Base-by-base conservation (phyloP, 37 sponge, comb jelly and placozoan species). In the Chondrosia reniformis region DNA sequence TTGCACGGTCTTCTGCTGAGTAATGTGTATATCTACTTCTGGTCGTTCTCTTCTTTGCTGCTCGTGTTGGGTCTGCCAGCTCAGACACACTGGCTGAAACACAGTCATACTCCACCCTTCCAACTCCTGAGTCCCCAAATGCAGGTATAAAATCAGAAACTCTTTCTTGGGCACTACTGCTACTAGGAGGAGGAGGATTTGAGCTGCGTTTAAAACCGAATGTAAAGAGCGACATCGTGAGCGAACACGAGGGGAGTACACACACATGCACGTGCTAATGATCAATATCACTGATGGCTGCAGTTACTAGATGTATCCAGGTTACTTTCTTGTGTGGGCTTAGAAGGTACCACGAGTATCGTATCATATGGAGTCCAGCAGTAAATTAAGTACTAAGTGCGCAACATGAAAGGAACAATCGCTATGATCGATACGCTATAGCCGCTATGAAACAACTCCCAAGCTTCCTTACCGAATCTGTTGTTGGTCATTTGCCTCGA, bases 281-380 rank as follows among this genome's bases (percentile, higher is more conserved):
- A 55, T 31, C 46, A 8, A 7, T 25, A 17, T 33, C 21, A 57
- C 10, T 25, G 36, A 55, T 30, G 22, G 62, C 40, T 49, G 49
- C 33, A 33, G 45, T 30, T 54, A 13, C 34, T n/a, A 40, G 61
- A 28, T 28, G 39, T 27, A 17, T 83, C 24, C 6, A 39, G 7
- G 15, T 76, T 49, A 13, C 59, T 4, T 84, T 84, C 41, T 30
- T 28, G 19, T 84, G 79, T 59, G 79, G 85, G 31, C 76, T 79
- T 9, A 84, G 85, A 84, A 65, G 85, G 3, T 84, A 79, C 39
- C 85, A 84, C 41, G 80, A 56, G 33, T 84, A 78, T 40, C 42
- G 45, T 4, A 24, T 21, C 10, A 44, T 55, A 3, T 84, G 79
- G 85, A 57, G 2, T 25, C 84, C 84, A n/a, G 22, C 7, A 1